These are phyloP conservation scores for Crepidodera aurea DNA, from an alignment of 2,888 invertebrate genomes.

Conservation along the genomic window DNA sequence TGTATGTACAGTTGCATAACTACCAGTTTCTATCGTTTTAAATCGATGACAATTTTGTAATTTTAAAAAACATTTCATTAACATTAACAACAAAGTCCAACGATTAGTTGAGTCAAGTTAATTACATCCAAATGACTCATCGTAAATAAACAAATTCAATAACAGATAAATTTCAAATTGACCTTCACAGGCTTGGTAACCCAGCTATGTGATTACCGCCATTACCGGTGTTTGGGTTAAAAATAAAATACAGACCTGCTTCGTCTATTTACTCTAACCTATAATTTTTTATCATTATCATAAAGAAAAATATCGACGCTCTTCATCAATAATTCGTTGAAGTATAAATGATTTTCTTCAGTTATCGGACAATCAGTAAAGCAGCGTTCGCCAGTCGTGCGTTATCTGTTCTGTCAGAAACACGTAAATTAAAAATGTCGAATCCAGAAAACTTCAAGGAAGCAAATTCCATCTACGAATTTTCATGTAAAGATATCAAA, in stretches of 20 bases:
- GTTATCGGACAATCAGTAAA: slow-evolving; percentile 33
- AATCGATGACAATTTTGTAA: too few species aligned
- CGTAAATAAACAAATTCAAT: too few species aligned
- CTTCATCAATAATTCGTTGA: slow-evolving; percentile 1
- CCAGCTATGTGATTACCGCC: background rate
- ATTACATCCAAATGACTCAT: too few species aligned
- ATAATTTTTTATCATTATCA: background rate
- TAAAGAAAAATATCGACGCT: background rate
- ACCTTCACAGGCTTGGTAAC: too few species aligned
- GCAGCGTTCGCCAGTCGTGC: slow-evolving; percentile 34
- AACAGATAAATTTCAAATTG: too few species aligned
- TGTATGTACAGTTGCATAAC: too few species aligned
- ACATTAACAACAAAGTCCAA: too few species aligned
- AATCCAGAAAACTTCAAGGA: slow-evolving; percentile 67
- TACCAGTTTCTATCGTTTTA: too few species aligned
- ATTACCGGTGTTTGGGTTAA: background rate
- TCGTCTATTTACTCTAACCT: background rate
- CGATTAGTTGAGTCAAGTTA: too few species aligned
- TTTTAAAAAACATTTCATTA: too few species aligned
- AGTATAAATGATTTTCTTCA: slow-evolving; percentile 37
- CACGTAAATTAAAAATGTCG: slow-evolving; percentile 38
- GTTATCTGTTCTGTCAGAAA: slow-evolving; percentile 18
- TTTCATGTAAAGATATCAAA: slow-evolving; percentile 81
- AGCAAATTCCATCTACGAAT: slow-evolving; percentile 81
- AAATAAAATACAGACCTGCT: slow-evolving; percentile 2